Evolutionary conservation across 2,797 vertebrate species (phyloP), one percentile per base, ranked within the genome.

Genomic region (Capromys pilorides): DNA sequence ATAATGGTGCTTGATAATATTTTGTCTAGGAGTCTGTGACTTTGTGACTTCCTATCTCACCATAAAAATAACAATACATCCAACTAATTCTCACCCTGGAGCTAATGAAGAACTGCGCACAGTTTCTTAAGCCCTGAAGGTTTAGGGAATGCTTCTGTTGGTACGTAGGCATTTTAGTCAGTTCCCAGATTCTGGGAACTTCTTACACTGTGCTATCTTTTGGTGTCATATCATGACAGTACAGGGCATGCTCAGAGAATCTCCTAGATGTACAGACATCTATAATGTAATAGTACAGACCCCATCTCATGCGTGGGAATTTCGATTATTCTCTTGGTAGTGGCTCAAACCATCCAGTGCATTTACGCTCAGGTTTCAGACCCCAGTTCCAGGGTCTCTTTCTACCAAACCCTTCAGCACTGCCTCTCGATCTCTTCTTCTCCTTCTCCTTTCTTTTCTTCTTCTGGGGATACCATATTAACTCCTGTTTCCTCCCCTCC

Each of bases 1-100:
- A 83, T 79, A 45, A 83, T 26, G 86, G 21, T 24, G 64, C 18
- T 69, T 95, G 87, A 73, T 88, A 88, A 82, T 88, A 84, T 86
- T 92, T 96, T 96, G 54, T 57, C 49, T 91, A 87, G 12, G 18
- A 39, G 5, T 81, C 19, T 26, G 51, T 84, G 67, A 88, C 64
- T 86, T 83, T 93, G 13, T 67, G 10, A 83, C 96, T 93, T 92
- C 26, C 31, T 54, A 51, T 83, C 24, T 33, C 86, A 83, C 6
- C 16, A 69, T 39, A 84, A 83, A 94, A 83, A 87, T 71, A 95
- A 71, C 54, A 86, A 1, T 61, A 39, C 18, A 51, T 67, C 36
- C 28, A 91, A 62, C 77, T 82, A 59, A 88, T 62, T 79, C 64
- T 84, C 18, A 85, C 54, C 45, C 75, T 94, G 78, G 22, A 71